Evolutionary conservation across 2,888 invertebrate species (phyloP).

Genomic region (Drosophila vallismaia): DNA sequence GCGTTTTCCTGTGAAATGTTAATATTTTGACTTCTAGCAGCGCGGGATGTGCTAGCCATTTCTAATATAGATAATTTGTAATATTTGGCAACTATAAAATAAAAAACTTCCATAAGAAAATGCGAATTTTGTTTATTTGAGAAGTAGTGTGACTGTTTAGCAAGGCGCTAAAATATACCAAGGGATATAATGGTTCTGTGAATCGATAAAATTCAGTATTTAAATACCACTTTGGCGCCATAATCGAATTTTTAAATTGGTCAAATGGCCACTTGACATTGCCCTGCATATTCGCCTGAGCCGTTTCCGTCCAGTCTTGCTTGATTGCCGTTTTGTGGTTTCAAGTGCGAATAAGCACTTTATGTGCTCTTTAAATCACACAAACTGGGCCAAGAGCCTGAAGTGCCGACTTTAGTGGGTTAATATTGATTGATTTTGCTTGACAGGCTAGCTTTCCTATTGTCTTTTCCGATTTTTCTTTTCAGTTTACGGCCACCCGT

Average conservation of each 20-base stretch:
- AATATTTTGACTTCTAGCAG: slow-evolving; percentile 15
- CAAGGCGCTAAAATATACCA: not conserved
- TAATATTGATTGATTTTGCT: slow-evolving; percentile 29
- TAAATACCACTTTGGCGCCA: slow-evolving; percentile 4
- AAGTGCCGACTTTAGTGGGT: slow-evolving; percentile 17
- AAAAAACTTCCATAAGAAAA: not conserved
- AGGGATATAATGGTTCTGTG: not conserved
- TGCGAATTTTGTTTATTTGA: not conserved
- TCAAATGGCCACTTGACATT: not conserved
- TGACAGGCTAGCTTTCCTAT: slow-evolving; percentile 7
- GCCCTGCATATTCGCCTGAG: not conserved
- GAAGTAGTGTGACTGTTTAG: not conserved
- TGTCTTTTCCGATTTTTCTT: not conserved
- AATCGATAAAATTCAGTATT: slow-evolving; percentile 7
- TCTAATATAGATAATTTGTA: not conserved
- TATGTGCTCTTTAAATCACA: slow-evolving; percentile 19
- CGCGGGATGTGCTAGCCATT: slow-evolving; percentile 62
- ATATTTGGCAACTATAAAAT: not conserved
- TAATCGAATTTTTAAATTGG: not conserved
- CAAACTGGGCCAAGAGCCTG: slow-evolving; percentile 31
- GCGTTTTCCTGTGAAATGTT: slow-evolving; percentile 4
- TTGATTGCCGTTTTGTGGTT: not conserved
- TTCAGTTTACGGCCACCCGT: slow-evolving; percentile 15
- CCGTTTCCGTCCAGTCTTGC: not conserved
- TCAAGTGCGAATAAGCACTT: slow-evolving; percentile 36